These are phyloP conservation scores for Tanytarsus gracilentus DNA, from an alignment of 2,888 invertebrate genomes.

Conservation along the genomic window DNA sequence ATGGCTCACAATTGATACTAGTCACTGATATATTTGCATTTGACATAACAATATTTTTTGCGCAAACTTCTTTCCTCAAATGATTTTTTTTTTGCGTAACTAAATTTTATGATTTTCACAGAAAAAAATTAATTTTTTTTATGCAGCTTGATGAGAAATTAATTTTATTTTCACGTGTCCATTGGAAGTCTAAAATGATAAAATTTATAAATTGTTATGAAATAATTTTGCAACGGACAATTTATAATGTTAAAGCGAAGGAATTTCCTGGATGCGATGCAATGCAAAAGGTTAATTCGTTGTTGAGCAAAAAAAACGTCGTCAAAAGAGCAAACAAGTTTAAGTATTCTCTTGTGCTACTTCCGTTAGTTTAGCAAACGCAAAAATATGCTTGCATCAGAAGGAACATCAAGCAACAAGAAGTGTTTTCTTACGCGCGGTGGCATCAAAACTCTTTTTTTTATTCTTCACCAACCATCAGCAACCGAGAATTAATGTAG, in stretches of 20 bases:
- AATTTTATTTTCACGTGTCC: neutral
- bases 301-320: too few species aligned
- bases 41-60: constrained; percentile 1
- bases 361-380: neutral
- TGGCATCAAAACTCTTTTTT: too few species aligned
- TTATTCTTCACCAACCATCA: neutral
- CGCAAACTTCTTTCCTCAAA: neutral
- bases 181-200: neutral
- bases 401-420: neutral
- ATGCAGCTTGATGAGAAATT: constrained; percentile 5
- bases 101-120: neutral
- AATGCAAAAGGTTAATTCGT: too few species aligned
- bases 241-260: too few species aligned
- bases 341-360: neutral
- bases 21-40: constrained; percentile 64
- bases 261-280: too few species aligned
- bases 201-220: neutral
- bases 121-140: neutral
- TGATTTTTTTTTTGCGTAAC: neutral
- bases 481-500: neutral
- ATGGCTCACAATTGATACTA: constrained; percentile 63
- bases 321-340: neutral
- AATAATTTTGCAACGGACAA: neutral
- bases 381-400: neutral
- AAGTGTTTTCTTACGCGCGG: too few species aligned